Evolutionary conservation across 2,113 vertebrate genomes (phyloP).

Genomic region (Alces alces): DNA sequence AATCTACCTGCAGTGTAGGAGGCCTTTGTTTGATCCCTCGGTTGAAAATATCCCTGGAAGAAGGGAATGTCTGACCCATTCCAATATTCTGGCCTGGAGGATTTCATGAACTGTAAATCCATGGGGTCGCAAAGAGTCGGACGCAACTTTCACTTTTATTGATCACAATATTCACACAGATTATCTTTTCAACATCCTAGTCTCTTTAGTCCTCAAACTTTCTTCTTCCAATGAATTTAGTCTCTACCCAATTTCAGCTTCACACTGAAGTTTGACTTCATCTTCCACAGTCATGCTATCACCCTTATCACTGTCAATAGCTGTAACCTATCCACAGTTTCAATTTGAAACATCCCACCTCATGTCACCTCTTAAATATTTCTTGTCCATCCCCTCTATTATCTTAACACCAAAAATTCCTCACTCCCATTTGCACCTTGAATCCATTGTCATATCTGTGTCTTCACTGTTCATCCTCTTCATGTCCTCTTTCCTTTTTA

Average conservation of each 20-base stretch:
- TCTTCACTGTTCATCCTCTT: neutral
- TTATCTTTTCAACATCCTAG: neutral
- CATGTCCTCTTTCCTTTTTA: neutral
- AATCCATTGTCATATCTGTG: neutral
- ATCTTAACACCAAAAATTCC: neutral
- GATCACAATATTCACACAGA: neutral
- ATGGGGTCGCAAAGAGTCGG: neutral
- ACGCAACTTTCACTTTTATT: neutral
- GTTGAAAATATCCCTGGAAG: neutral
- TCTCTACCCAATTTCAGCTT: neutral
- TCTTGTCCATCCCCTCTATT: neutral
- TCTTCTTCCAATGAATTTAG: neutral
- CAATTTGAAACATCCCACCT: neutral
- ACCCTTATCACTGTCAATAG: neutral
- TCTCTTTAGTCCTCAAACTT: neutral
- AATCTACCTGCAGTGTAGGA: neutral
- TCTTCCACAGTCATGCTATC: neutral
- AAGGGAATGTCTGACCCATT: neutral
- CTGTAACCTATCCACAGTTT: neutral
- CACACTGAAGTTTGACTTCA: neutral
- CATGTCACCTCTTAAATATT: neutral
- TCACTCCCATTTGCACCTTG: neutral
- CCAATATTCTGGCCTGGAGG: neutral
- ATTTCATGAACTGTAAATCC: neutral
- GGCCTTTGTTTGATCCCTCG: neutral